A percentile compares a stretch with the other conserved stretches of the same genome.
phyloP scores from a whole-genome alignment of 2,888 invertebrate genomes.

The Plutella xylostella region DNA sequence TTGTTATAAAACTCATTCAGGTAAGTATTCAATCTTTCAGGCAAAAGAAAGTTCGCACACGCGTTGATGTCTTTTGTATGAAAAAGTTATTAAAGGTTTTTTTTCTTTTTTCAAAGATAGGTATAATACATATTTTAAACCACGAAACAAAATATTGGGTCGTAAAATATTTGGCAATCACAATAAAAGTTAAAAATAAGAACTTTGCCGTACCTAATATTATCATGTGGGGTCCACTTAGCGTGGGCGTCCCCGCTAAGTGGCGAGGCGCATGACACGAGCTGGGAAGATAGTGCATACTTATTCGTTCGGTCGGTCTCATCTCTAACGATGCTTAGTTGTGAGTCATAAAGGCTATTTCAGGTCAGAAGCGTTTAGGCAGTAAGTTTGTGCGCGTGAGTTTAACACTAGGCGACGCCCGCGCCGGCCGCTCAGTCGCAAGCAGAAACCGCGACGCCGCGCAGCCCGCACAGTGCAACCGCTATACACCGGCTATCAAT shows the following conservation, averaged over 20 bases:
- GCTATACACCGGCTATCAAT: neutral
- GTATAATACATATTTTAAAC: no score
- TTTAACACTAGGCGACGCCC: constrained; percentile 55
- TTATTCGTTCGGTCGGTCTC: neutral
- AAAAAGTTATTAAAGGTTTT: no score
- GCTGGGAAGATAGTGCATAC: neutral
- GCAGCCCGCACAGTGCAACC: constrained; percentile 7
- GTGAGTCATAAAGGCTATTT: neutral
- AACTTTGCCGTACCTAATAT: no score
- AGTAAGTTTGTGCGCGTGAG: constrained; percentile 23
- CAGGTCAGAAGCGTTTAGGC: neutral
- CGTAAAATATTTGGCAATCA: no score
- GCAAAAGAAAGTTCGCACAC: no score
- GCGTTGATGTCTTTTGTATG: neutral
- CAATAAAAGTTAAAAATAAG: no score
- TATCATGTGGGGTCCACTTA: no score
- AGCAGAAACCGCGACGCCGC: constrained; percentile 37
- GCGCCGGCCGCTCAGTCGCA: constrained; percentile 51
- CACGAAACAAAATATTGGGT: no score
- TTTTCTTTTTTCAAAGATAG: no score
- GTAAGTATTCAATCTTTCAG: no score
- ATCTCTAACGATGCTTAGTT: neutral
- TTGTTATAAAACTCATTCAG: no score
- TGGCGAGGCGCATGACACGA: neutral
- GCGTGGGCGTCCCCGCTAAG: neutral